A percentile compares a stretch with the other conserved stretches of the same genome.
Conservation (phyloP, 2,113 vertebrate genomes). For the Cyphomyrus discorhynchus region DNA sequence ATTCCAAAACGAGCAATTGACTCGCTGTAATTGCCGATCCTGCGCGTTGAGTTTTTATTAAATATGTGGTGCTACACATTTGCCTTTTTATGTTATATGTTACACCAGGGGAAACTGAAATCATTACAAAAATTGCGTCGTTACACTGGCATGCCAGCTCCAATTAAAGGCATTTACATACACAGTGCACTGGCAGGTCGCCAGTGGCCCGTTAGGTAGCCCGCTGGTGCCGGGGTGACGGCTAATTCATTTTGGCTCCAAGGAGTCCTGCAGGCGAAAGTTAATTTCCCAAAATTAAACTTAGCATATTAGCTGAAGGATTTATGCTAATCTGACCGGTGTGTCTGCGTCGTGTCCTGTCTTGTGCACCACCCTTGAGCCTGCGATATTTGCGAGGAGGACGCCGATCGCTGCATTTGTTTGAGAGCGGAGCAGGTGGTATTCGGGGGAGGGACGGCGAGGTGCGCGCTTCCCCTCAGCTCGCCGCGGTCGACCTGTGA, state of each 20-base stretch:
- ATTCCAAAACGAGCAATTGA: conserved; percentile 26
- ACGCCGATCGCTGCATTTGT: conserved; percentile 49
- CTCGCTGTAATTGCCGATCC: conserved; percentile 30
- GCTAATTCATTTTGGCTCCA: conserved; percentile 49
- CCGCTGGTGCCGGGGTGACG: conserved; percentile 41
- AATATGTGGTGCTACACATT: conserved; percentile 29
- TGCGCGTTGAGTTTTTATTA: conserved; percentile 20
- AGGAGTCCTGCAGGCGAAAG: conserved; percentile 60
- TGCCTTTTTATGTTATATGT: conserved; percentile 45
- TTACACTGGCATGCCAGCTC: conserved; percentile 47
- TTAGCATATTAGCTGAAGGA: conserved; percentile 57
- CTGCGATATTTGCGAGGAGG: conserved; percentile 22
- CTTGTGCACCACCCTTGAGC: conserved; percentile 39
- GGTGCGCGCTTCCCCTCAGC: not conserved
- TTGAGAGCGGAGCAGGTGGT: conserved; percentile 22
- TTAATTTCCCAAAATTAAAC: conserved; percentile 66
- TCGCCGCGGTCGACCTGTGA: not conserved
- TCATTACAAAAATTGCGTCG: conserved; percentile 45
- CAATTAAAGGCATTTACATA: conserved; percentile 54
- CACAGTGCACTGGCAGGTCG: conserved; percentile 45
- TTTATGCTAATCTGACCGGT: conserved; percentile 60
- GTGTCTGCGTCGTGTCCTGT: conserved; percentile 48
- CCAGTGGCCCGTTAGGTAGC: conserved; percentile 31
- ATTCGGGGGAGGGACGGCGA: not conserved
- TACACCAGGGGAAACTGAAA: conserved; percentile 41